These are phyloP conservation scores for Rotaria macrura DNA, from an alignment of 2,888 invertebrate species.

Conservation along the genomic window DNA sequence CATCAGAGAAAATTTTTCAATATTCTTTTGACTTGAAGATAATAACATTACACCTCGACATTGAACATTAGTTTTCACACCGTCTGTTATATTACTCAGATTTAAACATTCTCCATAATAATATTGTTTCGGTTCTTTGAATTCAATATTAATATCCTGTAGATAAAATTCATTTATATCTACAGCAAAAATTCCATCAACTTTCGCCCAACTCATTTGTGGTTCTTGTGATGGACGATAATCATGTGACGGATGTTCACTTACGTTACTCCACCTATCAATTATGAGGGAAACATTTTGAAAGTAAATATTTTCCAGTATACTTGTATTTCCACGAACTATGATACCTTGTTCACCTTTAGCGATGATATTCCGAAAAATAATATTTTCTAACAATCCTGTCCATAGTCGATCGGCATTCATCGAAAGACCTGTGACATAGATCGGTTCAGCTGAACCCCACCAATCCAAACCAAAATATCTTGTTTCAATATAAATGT, in stretches of 20 bases:
- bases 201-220: neutral
- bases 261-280: neutral
- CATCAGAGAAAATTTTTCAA: neutral
- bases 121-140: neutral
- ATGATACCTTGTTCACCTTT: neutral
- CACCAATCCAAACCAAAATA: neutral
- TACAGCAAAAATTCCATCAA: neutral
- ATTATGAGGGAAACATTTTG: neutral
- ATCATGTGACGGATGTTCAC: neutral
- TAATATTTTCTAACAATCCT: neutral
- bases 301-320: neutral
- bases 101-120: neutral
- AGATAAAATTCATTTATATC: neutral
- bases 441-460: neutral
- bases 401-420: neutral
- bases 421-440: neutral
- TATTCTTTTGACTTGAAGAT: neutral
- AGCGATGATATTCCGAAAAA: neutral
- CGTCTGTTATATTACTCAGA: neutral
- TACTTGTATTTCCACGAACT: neutral
- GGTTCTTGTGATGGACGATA: neutral
- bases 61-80: neutral
- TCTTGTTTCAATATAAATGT: neutral
- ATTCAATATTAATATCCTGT: neutral
- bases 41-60: neutral